Evolutionary conservation across 2,888 invertebrate genomes (phyloP).

Genomic region (Eristalinus sepulchralis): DNA sequence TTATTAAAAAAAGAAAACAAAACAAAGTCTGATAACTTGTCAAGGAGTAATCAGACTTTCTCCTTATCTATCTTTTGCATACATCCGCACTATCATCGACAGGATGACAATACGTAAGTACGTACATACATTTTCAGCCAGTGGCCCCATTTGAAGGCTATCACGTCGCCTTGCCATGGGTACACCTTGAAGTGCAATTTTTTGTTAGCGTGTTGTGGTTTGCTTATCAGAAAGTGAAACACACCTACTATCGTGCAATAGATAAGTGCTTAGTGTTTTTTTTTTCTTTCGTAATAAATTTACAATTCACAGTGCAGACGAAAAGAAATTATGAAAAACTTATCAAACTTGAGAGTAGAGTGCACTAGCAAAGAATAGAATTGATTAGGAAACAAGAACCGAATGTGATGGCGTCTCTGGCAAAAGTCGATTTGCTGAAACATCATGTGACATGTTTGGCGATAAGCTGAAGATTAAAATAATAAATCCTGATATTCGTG

Average conservation of each 20-base stretch:
- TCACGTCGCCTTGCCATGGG: background rate
- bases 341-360: background rate
- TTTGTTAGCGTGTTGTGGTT: conserved; percentile 4
- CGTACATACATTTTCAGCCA: background rate
- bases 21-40: too few species aligned
- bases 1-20: too few species aligned
- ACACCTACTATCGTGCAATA: conserved; percentile 27
- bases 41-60: too few species aligned
- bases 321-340: conserved; percentile 2
- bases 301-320: conserved; percentile 15
- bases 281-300: conserved; percentile 9
- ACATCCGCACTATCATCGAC: background rate
- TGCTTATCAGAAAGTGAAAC: conserved; percentile 28
- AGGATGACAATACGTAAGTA: background rate
- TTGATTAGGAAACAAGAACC: background rate
- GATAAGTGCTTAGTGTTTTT: conserved; percentile 32
- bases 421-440: background rate
- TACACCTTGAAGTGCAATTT: conserved; percentile 19
- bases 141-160: background rate
- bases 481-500: background rate
- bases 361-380: background rate
- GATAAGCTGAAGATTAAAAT: conserved; percentile 2
- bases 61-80: background rate
- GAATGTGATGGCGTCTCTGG: background rate
- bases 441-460: conserved; percentile 19